Conservation (phyloP, 1,140 invertebrate genomes). For the Drosophila nebulosa region DNA sequence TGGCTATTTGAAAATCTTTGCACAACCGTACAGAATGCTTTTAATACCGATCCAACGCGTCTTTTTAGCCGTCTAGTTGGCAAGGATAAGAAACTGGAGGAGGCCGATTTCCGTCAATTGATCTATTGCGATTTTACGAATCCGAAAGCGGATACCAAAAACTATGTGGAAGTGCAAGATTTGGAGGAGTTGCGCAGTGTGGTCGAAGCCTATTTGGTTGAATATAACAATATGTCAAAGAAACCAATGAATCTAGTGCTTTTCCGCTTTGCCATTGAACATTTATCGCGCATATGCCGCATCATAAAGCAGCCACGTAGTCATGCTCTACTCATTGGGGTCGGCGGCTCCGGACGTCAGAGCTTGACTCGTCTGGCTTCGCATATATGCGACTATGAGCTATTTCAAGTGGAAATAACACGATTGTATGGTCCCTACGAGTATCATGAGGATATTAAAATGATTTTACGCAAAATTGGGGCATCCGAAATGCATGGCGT, state of each 20-base stretch:
- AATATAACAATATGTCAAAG: constrained; percentile 98
- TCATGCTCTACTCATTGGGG: constrained; percentile 92
- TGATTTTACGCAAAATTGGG: constrained; percentile 89
- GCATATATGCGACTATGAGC: constrained; percentile 96
- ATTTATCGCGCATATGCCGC: constrained; percentile 94
- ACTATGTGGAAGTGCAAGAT: constrained; percentile 94
- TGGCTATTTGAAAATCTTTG: constrained; percentile 90
- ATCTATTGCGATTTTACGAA: constrained; percentile 98
- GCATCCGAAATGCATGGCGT: constrained; percentile 93
- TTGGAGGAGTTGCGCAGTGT: constrained; percentile 90
- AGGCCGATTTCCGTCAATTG: constrained; percentile 89
- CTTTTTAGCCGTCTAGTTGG: constrained; percentile 79
- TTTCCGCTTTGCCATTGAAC: constrained; percentile 97
- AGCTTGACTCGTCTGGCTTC: constrained; percentile 93
- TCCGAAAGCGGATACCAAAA: constrained; percentile 93
- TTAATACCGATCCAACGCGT: constrained; percentile 73
- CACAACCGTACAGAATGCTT: constrained; percentile 82
- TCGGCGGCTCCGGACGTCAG: constrained; percentile 95
- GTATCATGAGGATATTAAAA: constrained; percentile 95
- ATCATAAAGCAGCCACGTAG: constrained; percentile 95
- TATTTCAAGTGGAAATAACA: constrained; percentile 95
- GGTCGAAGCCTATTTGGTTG: constrained; percentile 94
- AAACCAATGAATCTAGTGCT: constrained; percentile 98
- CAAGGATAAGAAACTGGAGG: constrained; percentile 54
- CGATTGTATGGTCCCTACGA: constrained; percentile 91